Evolutionary conservation across 2,113 vertebrate species (phyloP).

Genomic region (Isichthys henryi): DNA sequence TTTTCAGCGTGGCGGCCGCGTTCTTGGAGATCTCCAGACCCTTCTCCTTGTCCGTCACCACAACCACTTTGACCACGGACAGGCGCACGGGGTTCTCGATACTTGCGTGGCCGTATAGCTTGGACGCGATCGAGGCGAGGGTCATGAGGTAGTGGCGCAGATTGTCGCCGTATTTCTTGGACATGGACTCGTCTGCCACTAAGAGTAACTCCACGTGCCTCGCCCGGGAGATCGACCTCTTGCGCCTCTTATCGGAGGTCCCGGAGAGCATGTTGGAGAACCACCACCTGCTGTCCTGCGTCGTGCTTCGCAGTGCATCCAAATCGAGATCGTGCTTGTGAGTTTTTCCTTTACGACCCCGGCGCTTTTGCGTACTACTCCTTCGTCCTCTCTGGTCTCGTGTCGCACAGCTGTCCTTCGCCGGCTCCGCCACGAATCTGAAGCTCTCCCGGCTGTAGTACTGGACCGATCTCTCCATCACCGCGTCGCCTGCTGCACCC

Average conservation of each 20-base stretch:
- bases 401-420: constrained; percentile 54
- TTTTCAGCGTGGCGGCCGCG: constrained; percentile 86
- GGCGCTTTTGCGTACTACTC: constrained; percentile 25
- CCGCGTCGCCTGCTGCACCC: constrained; percentile 67
- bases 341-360: constrained; percentile 6
- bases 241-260: constrained; percentile 38
- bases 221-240: constrained; percentile 77
- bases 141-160: constrained; percentile 91
- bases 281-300: constrained; percentile 27
- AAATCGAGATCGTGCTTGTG: constrained; percentile 2
- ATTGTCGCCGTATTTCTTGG: constrained; percentile 79
- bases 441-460: constrained; percentile 74
- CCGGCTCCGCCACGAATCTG: constrained; percentile 68
- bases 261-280: constrained; percentile 13
- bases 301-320: background rate
- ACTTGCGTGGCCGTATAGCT: constrained; percentile 89
- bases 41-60: constrained; percentile 73
- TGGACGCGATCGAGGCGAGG: constrained; percentile 84
- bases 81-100: constrained; percentile 94
- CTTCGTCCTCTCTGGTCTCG: constrained; percentile 45
- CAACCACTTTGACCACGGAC: constrained; percentile 80
- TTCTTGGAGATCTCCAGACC: constrained; percentile 85
- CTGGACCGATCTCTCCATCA: constrained; percentile 61
- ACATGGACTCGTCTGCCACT: constrained; percentile 89
- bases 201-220: constrained; percentile 91